These are phyloP conservation scores for Carettochelys insculpta DNA, from an alignment of 2,113 vertebrate species.

Conservation along the genomic window DNA sequence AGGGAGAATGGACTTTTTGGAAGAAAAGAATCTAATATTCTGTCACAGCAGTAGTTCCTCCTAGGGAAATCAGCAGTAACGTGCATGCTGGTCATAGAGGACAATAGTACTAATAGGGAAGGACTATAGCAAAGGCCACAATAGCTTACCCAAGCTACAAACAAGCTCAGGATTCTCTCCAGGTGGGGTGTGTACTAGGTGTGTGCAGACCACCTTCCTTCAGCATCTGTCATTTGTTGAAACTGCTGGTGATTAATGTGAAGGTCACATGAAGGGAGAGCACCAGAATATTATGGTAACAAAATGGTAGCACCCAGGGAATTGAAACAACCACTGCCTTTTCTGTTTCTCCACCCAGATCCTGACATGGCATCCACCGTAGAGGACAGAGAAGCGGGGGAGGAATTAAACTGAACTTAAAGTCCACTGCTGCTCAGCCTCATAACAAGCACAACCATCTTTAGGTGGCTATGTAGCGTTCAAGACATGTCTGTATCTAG, in stretches of 20 bases:
- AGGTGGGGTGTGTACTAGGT: conserved; percentile 19
- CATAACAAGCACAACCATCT: not conserved
- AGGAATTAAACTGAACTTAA: conserved; percentile 43
- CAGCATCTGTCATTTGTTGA: not conserved
- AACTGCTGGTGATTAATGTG: conserved; percentile 54
- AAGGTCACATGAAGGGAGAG: conserved; percentile 67
- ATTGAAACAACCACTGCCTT: conserved; percentile 10
- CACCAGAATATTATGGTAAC: conserved; percentile 8
- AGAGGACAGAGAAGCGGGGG: conserved; percentile 16
- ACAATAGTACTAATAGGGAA: not conserved
- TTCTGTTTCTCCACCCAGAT: conserved; percentile 23
- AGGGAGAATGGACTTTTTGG: not conserved
- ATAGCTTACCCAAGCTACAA: not conserved
- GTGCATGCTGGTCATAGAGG: fast-evolving
- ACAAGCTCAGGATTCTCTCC: not conserved
- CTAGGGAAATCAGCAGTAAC: not conserved
- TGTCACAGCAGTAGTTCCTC: not conserved
- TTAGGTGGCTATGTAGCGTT: not conserved
- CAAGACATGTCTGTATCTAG: not conserved
- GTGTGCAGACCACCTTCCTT: not conserved
- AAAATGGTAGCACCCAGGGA: conserved; percentile 54
- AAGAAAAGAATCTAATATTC: not conserved
- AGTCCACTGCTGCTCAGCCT: not conserved
- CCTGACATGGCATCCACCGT: conserved; percentile 46
- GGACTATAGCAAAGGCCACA: not conserved